phyloP scores from a whole-genome alignment of 2,888 invertebrate species.

The Rhogogaster chlorosoma region DNA sequence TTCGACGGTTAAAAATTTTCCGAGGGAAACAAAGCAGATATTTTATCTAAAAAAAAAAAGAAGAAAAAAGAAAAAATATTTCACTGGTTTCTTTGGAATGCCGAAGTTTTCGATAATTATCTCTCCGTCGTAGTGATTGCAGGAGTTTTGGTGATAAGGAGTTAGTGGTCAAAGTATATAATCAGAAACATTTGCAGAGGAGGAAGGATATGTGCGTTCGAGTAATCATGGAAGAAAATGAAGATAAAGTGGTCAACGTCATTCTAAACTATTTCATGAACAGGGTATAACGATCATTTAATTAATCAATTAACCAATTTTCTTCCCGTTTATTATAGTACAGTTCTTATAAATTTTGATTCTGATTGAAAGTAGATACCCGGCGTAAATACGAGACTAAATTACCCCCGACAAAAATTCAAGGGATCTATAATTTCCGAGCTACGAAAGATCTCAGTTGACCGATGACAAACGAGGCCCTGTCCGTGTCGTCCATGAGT shows the following conservation, averaged over 20 bases:
- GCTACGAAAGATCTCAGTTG: no score
- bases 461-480: no score
- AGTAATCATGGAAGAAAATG: slow-evolving; percentile 68
- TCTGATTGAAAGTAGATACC: no score
- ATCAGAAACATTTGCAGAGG: neutral
- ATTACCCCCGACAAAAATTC: no score
- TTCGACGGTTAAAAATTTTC: neutral
- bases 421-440: no score
- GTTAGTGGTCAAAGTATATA: neutral
- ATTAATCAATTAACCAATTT: neutral
- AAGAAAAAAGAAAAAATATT: neutral
- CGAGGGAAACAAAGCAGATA: neutral
- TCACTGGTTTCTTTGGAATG: neutral
- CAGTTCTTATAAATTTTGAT: no score
- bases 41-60: neutral
- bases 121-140: neutral
- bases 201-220: slow-evolving; percentile 66
- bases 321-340: neutral
- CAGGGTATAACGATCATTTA: slow-evolving; percentile 68
- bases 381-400: no score
- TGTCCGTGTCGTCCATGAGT: no score
- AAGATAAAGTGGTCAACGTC: slow-evolving; percentile 70
- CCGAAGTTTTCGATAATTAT: neutral
- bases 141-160: neutral
- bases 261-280: slow-evolving; percentile 73